Conservation (phyloP, 2,888 invertebrate species). For the Protodeltote pygarga region DNA sequence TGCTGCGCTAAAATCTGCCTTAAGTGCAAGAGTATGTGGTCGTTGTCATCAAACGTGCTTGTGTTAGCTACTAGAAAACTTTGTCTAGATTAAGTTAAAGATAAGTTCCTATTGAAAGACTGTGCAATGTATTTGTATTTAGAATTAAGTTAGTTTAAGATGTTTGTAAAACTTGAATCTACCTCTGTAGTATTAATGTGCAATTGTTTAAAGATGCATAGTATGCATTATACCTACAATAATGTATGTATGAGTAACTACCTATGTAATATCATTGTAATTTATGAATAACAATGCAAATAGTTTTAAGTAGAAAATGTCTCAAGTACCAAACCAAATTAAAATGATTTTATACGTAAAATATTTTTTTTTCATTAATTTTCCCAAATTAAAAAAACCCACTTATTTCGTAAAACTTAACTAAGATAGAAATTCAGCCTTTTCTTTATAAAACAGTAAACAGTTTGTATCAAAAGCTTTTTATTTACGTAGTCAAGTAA, state of each 20-base stretch:
- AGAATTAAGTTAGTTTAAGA: constrained; percentile 7
- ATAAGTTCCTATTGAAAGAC: constrained; percentile 20
- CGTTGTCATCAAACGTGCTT: constrained; percentile 54
- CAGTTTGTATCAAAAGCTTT: too few relatives aligned
- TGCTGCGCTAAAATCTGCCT: constrained; percentile 57
- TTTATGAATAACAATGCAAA: constrained; percentile 1
- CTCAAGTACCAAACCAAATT: background rate
- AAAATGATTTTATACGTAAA: constrained; percentile 2
- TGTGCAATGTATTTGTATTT: constrained; percentile 34
- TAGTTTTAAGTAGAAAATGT: constrained; percentile 1
- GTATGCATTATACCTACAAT: background rate
- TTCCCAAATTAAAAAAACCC: background rate
- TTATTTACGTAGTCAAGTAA: too few relatives aligned
- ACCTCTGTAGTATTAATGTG: constrained; percentile 49
- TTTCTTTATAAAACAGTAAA: too few relatives aligned
- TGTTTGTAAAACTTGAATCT: constrained; percentile 38
- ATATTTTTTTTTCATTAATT: background rate
- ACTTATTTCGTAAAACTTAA: too few relatives aligned
- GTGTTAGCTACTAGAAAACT: constrained; percentile 17
- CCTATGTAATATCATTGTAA: background rate
- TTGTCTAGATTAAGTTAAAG: constrained; percentile 1
- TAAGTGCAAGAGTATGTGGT: constrained; percentile 54
- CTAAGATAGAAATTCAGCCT: too few relatives aligned
- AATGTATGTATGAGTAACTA: background rate
- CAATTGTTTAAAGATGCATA: constrained; percentile 40